Percentiles rank a stretch among this genome's conserved stretches.
Conservation (phyloP, 2,113 vertebrate species). For the Petroica traversi region DNA sequence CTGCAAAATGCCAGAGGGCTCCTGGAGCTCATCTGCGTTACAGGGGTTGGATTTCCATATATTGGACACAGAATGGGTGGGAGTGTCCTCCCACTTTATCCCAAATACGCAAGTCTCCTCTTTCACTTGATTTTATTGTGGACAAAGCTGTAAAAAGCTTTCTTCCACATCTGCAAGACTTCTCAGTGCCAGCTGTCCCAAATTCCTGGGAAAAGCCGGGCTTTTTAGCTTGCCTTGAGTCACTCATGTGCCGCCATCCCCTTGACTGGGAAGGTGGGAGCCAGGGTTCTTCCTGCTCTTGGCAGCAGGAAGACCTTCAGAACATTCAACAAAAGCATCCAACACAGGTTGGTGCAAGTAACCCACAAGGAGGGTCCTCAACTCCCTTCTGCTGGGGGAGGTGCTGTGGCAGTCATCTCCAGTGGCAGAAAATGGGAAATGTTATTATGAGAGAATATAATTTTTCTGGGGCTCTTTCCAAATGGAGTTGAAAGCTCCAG, state of each 20-base stretch:
- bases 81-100: not conserved
- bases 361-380: not conserved
- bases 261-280: not conserved
- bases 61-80: not conserved
- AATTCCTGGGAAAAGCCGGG: constrained; percentile 52
- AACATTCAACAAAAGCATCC: not conserved
- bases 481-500: constrained; percentile 48
- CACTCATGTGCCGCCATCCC: accelerated
- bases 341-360: not conserved
- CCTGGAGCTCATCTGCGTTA: not conserved
- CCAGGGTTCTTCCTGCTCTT: not conserved
- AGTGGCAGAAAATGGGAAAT: constrained; percentile 27
- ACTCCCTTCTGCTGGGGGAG: not conserved
- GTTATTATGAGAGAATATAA: constrained; percentile 44
- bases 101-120: not conserved
- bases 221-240: not conserved
- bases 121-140: constrained; percentile 33
- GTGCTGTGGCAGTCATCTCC: not conserved
- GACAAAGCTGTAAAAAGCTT: constrained; percentile 28
- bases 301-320: not conserved
- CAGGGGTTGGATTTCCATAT: not conserved
- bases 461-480: constrained; percentile 40
- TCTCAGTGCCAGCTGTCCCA: constrained; percentile 21
- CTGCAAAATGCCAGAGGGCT: constrained; percentile 9
- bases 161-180: constrained; percentile 54